Conservation (phyloP, 37 sponge, comb jelly and placozoan species). For the Bolinopsis microptera region DNA sequence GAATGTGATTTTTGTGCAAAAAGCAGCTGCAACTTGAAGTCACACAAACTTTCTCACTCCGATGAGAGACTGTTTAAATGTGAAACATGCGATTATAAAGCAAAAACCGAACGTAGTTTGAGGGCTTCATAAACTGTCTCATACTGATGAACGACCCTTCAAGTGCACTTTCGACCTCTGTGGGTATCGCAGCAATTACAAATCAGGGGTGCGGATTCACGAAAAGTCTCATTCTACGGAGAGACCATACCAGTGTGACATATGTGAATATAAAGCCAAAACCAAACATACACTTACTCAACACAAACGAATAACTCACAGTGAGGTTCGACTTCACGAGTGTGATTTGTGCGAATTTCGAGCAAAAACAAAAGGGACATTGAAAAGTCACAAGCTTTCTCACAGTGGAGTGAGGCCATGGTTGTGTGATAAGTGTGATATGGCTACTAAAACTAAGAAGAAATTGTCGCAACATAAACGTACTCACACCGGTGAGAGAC, state of each 20-base stretch:
- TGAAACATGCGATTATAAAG: neutral
- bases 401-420: neutral
- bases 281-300: neutral
- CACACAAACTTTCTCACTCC: neutral
- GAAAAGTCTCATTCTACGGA: neutral
- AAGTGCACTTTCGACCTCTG: neutral
- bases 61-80: neutral
- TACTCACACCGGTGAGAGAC: neutral
- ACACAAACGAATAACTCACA: neutral
- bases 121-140: no score
- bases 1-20: neutral
- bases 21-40: neutral
- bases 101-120: neutral
- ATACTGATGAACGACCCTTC: neutral
- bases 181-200: neutral
- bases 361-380: neutral
- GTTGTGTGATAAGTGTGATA: neutral
- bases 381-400: neutral
- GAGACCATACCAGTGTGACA: neutral
- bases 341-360: slow-evolving; percentile 1
- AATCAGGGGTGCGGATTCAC: neutral
- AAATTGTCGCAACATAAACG: neutral
- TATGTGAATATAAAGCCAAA: neutral
- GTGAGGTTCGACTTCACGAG: neutral
- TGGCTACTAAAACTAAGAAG: neutral